Base-by-base conservation (phyloP, 2,888 invertebrate genomes). In the Cosmopolites sordidus region DNA sequence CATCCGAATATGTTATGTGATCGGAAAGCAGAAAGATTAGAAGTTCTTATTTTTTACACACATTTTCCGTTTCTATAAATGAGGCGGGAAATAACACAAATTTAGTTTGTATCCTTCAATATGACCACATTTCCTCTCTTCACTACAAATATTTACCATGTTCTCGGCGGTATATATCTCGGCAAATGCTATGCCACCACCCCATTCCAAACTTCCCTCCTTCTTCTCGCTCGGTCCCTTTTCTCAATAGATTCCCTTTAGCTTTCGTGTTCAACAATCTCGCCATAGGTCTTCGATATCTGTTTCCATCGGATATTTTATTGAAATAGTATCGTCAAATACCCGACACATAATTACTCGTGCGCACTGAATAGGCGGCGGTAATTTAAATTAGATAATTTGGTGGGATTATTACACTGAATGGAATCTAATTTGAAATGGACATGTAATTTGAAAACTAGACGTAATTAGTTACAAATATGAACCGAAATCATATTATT, bases 311-410 rank as follows among this genome's bases (percentile, higher is more conserved):
- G 29, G 48, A 51, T 48, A 37, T 51, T 51, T 55, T 55, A 51
- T 55, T 55, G 51, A 47, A 51, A 55, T 38, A 37, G 44, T 38
- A 33, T 41, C 43, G 17, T 22, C 44, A 55, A 55, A 55, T 41
- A 51, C 48, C 43, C 51, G 43, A 48, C 43, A 44, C 47, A 38
- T 55, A 55, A 55, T 55, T 47, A 47, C 29, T 17, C 22, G 45
- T 18, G 12, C 11, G 38, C 37, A n/a, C 22, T 22, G 22, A 22
- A 22, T 22, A 22, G 22, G 8, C 22, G 22, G 22, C 3, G 22
- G 3, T 3, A 22, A 8, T 8, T 22, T 22, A 8, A 22, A 22
- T 22, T 8, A 8, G 8, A 22, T 22, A 5, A 22, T 22, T 22
- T 22, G 22, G 8, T 22, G 4, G 3, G 22, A 22, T 22, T 22